phyloP scores from a whole-genome alignment of 2,888 invertebrate genomes.

The Rotaria magnacalcarata region DNA sequence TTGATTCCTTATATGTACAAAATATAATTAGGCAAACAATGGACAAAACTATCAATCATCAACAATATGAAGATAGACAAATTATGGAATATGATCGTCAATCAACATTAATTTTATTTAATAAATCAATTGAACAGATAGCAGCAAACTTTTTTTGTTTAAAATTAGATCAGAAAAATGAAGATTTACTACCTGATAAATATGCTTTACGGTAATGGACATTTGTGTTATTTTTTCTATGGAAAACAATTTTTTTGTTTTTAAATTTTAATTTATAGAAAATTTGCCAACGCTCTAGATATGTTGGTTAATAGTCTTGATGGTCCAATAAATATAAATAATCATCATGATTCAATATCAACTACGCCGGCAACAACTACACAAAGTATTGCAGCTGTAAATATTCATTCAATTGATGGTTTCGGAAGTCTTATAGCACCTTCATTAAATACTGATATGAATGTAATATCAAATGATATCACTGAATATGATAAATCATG shows the following conservation, averaged over 20 bases:
- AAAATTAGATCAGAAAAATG: slow-evolving; percentile 29
- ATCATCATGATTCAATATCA: not conserved
- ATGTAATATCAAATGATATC: not conserved
- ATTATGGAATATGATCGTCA: not conserved
- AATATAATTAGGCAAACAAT: not conserved
- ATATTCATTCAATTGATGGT: not conserved
- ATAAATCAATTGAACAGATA: slow-evolving; percentile 23
- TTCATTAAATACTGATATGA: not conserved
- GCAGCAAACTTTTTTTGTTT: slow-evolving; percentile 20
- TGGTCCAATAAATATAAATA: not conserved
- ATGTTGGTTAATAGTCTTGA: not conserved
- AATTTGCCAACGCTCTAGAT: not conserved
- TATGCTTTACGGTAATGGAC: slow-evolving; percentile 2
- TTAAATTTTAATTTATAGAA: not conserved
- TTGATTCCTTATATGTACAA: not conserved
- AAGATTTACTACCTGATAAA: slow-evolving; percentile 35
- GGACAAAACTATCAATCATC: not conserved
- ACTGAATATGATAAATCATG: not conserved
- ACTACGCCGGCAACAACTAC: not conserved
- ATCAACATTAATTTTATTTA: slow-evolving; percentile 34
- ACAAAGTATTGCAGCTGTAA: not conserved
- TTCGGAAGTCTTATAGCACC: not conserved
- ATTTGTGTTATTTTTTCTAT: too few species aligned
- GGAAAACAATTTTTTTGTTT: too few species aligned
- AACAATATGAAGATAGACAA: not conserved